Evolutionary conservation across 2,888 invertebrate genomes (phyloP), one percentile per base, ranked within the genome.

Genomic region (Nomada fabriciana): DNA sequence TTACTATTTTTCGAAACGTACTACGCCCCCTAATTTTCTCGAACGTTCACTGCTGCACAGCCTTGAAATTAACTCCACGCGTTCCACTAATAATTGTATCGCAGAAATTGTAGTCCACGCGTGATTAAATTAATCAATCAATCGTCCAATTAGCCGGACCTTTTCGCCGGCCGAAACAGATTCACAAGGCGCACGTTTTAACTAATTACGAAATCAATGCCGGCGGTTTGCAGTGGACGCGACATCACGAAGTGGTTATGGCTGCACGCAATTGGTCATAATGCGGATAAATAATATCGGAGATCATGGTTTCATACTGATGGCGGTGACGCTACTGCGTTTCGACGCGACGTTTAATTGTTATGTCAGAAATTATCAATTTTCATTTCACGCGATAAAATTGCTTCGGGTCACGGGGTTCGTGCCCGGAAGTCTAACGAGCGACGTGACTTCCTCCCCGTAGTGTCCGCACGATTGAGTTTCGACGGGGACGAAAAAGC

Each of bases 41-140:
- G 2, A 10, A 15, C 15, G 36, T 42, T 55, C 57, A 50, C 15
- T 10, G 18, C 36, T 11, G 1, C 23, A 3, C 36, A 74, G 25
- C 57, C 57, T 63, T 23, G 36, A 63, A 55, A 63, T 64, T 63
- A 64, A 64, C 42, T 23, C 70, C 0, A 29, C 47, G 20, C 29
- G 20, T 69, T 59, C 36, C 43, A 50, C 52, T 53, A 74, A 78
- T 47, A 60, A 64, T 73, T 15, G 47, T 53, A 25, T 68, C 57
- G 60, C n/a, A 50, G 83, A 64, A 80, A 82, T 79, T 72, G 69
- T 76, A 74, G 76, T 70, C 36, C 71, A 53, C 64, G 20, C 55
- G 65, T 71, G 64, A 83, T 87, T 85, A 81, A 71, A 83, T 87
- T 83, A 80, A 88, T 80, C 76, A 71, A 85, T 75, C 74, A 68